Conservation (phyloP, 2,797 vertebrate species). For the Discoglossus pictus region DNA sequence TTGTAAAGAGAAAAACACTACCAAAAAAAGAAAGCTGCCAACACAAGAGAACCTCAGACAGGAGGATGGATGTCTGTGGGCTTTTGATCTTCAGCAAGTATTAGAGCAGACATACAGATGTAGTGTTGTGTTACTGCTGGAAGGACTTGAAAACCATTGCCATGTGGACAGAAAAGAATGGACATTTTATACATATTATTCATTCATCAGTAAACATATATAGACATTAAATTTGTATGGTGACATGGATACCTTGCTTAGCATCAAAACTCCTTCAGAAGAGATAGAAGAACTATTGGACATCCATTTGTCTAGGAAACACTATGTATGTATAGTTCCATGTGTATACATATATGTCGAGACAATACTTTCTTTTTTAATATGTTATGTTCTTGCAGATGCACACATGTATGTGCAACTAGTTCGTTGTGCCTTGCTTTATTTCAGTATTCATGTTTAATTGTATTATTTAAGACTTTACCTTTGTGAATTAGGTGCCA, state of each 20-base stretch:
- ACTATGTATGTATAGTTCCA: conserved; percentile 43
- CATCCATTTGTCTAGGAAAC: conserved; percentile 39
- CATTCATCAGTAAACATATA: too few species aligned
- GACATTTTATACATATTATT: conserved; percentile 17
- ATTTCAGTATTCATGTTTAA: conserved; percentile 41
- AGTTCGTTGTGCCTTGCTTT: conserved; percentile 3
- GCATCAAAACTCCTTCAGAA: conserved; percentile 19
- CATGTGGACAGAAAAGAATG: conserved; percentile 1
- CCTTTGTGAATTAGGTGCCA: conserved; percentile 10
- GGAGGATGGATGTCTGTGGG: background rate
- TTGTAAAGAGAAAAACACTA: conserved; percentile 29
- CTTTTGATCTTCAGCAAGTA: conserved; percentile 26
- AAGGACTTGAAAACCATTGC: conserved; percentile 13
- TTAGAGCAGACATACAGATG: conserved; percentile 33
- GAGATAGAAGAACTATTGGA: conserved; percentile 18
- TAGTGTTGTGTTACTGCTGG: conserved; percentile 25
- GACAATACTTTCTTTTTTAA: conserved; percentile 4
- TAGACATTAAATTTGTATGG: conserved; percentile 24
- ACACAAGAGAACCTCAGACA: background rate
- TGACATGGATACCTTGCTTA: conserved; percentile 28
- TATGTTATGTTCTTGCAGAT: background rate
- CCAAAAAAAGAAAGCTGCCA: conserved; percentile 6
- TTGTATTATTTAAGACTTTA: background rate
- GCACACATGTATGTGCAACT: conserved; percentile 11
- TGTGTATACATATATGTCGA: conserved; percentile 44